Conservation (phyloP, 2,113 vertebrate genomes). For the Archocentrus centrarchus region DNA sequence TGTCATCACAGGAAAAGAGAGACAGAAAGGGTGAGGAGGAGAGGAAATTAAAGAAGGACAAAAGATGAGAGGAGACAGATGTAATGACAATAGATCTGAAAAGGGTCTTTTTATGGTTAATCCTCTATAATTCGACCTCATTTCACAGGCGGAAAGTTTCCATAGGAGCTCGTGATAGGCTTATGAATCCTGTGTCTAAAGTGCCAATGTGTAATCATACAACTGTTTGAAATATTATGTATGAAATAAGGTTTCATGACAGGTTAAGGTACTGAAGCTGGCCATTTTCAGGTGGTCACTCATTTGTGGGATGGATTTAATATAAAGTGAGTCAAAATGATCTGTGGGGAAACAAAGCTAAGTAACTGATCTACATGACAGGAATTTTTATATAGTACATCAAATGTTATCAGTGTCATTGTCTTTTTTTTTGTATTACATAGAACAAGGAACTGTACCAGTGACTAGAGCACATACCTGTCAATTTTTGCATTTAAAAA, state of each 20-base stretch:
- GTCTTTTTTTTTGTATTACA: background rate
- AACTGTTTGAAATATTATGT: background rate
- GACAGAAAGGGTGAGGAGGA: constrained; percentile 27
- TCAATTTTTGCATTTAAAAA: too few species aligned
- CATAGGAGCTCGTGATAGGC: constrained; percentile 39
- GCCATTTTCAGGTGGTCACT: background rate
- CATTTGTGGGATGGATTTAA: background rate
- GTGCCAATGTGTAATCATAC: background rate
- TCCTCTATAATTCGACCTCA: constrained; percentile 53
- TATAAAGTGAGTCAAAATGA: background rate
- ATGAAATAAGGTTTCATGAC: background rate
- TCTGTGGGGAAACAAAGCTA: background rate
- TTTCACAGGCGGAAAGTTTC: constrained; percentile 52
- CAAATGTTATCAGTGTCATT: background rate
- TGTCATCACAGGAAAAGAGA: constrained; percentile 36
- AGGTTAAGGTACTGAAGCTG: background rate
- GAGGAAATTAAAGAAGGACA: constrained; percentile 67
- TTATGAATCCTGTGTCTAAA: constrained; percentile 29
- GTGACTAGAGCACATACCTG: background rate
- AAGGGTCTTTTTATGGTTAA: constrained; percentile 61
- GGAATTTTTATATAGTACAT: background rate
- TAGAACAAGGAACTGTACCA: background rate
- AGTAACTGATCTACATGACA: background rate
- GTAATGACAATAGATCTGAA: constrained; percentile 57
- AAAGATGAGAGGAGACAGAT: constrained; percentile 53